Conservation (phyloP, 2,113 vertebrate species). For the Cacatua alba region DNA sequence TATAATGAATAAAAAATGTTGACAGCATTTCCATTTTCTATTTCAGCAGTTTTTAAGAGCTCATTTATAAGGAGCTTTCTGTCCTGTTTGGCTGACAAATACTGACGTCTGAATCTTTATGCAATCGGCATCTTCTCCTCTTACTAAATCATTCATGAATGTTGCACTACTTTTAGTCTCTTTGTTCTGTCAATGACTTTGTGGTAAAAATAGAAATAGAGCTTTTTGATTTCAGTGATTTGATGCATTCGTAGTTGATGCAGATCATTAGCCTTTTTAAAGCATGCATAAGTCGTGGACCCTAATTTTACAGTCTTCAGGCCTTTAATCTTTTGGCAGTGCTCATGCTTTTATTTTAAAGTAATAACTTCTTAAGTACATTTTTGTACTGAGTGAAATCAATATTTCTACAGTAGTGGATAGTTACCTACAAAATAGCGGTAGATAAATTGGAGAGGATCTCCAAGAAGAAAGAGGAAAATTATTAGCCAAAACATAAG, state of each 20-base stretch:
- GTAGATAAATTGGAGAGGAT: background rate
- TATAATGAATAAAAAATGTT: background rate
- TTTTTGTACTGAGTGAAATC: slow-evolving; percentile 23
- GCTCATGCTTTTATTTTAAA: slow-evolving; percentile 4
- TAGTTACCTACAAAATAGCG: background rate
- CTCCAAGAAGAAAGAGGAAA: background rate
- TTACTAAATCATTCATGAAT: slow-evolving; percentile 62
- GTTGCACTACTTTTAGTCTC: slow-evolving; percentile 63
- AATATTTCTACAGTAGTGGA: background rate
- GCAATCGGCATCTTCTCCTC: slow-evolving; percentile 12
- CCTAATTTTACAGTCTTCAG: slow-evolving; percentile 21
- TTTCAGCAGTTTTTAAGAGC: background rate
- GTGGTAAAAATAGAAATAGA: slow-evolving; percentile 69
- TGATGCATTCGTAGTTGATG: slow-evolving; percentile 39
- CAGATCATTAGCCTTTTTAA: slow-evolving; percentile 59
- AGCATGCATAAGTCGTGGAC: slow-evolving; percentile 12
- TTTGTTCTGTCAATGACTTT: slow-evolving; percentile 66
- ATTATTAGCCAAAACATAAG: background rate
- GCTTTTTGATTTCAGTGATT: slow-evolving; percentile 62
- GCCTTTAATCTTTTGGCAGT: slow-evolving; percentile 38
- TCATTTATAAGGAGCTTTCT: slow-evolving; percentile 23
- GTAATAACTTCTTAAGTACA: slow-evolving; percentile 21
- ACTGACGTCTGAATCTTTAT: background rate
- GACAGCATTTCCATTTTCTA: background rate
- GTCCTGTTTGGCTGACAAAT: slow-evolving; percentile 19